Conservation (phyloP, 2,113 vertebrate genomes). For the Tamias sibiricus region DNA sequence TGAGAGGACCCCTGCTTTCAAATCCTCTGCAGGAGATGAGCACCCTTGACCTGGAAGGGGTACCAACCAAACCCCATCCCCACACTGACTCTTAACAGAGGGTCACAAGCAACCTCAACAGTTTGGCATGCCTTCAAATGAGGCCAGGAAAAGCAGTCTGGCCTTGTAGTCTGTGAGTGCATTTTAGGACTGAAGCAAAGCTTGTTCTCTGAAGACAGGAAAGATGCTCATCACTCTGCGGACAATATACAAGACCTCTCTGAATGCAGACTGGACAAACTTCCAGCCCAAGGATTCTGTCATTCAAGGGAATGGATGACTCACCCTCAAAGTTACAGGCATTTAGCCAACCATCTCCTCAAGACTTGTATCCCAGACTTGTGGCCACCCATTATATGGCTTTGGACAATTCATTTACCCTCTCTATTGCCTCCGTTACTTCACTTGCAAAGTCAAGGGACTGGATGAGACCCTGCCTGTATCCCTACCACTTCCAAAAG, state of each 20-base stretch:
- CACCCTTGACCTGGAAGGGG: not conserved
- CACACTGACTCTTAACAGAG: not conserved
- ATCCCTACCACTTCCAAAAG: not conserved
- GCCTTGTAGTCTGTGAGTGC: not conserved
- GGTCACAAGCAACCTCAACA: not conserved
- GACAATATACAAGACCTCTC: not conserved
- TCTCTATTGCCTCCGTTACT: not conserved
- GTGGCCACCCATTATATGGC: not conserved
- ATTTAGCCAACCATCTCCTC: slow-evolving; percentile 2
- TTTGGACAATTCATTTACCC: not conserved
- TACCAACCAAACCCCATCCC: too few species aligned
- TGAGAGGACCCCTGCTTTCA: not conserved
- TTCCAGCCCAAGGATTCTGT: slow-evolving; percentile 12
- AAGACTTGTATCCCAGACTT: not conserved
- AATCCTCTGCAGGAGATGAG: not conserved
- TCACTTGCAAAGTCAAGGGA: not conserved
- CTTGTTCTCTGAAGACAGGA: not conserved
- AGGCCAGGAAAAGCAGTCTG: not conserved
- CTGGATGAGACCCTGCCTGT: not conserved
- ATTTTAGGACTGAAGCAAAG: not conserved
- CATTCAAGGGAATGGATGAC: slow-evolving; percentile 26
- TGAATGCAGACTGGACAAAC: not conserved
- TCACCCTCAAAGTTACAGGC: slow-evolving; percentile 23
- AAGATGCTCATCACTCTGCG: not conserved
- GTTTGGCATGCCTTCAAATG: not conserved